Percentiles rank a stretch among this genome's conserved stretches.
phyloP scores from a whole-genome alignment of 2,888 invertebrate species.

The Drosophila fulvimacula region DNA sequence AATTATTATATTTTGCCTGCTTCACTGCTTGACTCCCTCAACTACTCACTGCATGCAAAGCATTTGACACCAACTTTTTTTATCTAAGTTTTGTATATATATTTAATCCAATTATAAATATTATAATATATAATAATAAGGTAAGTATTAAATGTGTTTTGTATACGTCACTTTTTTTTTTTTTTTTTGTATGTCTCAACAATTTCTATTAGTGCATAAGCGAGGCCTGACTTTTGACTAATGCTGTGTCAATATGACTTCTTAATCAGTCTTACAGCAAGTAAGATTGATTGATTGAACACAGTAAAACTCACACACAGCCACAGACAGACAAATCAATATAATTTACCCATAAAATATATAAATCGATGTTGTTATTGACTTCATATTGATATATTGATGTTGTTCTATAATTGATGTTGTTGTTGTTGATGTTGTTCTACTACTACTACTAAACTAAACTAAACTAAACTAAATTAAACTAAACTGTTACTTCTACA shows the following conservation, averaged over 20 bases:
- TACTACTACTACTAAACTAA: conserved; percentile 62
- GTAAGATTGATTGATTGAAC: conserved; percentile 23
- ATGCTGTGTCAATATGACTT: conserved; percentile 1
- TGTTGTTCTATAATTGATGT: conserved; percentile 77
- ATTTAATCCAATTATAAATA: neutral
- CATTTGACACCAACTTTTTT: neutral
- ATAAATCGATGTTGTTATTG: conserved; percentile 79
- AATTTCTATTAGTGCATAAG: conserved; percentile 7
- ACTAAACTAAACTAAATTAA: conserved; percentile 43
- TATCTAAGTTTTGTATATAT: conserved; percentile 23
- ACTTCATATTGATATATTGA: conserved; percentile 80
- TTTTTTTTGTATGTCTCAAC: conserved; percentile 20
- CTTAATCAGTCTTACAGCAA: conserved; percentile 16
- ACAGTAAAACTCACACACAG: conserved; percentile 17
- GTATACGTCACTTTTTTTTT: conserved; percentile 30
- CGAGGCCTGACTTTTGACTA: conserved; percentile 15
- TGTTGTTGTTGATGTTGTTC: conserved; percentile 75
- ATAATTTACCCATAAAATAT: conserved; percentile 40
- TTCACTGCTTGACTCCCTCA: neutral
- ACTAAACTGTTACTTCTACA: conserved; percentile 41
- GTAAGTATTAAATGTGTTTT: conserved; percentile 47
- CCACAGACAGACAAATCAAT: conserved; percentile 22
- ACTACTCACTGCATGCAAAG: conserved; percentile 18
- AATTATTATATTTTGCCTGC: neutral
- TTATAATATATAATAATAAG: conserved; percentile 4